These are phyloP conservation scores for Peromyscus attwateri DNA, from an alignment of 2,797 vertebrate species.

Conservation along the genomic window DNA sequence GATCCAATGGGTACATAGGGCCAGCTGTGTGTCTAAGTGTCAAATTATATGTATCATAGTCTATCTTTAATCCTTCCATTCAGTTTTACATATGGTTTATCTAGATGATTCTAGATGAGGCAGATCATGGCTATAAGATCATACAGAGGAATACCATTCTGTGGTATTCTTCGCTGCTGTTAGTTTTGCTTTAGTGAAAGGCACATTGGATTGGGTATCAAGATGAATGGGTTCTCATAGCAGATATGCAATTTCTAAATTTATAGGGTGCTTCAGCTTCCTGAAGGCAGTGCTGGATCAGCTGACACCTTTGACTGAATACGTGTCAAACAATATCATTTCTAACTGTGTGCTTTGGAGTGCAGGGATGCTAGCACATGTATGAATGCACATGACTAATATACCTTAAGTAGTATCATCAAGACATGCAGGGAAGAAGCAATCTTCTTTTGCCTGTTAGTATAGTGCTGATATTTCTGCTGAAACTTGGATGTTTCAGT, in stretches of 20 bases:
- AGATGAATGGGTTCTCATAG: background rate
- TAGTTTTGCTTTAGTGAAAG: conserved; percentile 47
- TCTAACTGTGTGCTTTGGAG: background rate
- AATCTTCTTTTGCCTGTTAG: background rate
- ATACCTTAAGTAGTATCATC: background rate
- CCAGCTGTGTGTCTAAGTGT: background rate
- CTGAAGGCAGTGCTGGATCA: background rate
- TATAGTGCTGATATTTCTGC: conserved; percentile 12
- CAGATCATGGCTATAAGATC: background rate
- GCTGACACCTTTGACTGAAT: background rate
- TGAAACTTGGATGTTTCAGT: background rate
- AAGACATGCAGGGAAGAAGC: background rate
- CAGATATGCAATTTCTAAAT: background rate
- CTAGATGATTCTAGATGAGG: background rate
- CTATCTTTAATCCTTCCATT: background rate
- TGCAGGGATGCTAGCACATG: background rate
- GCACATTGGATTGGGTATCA: background rate
- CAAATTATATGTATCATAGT: background rate
- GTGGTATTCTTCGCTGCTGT: background rate
- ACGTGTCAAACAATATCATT: background rate
- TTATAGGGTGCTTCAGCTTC: background rate
- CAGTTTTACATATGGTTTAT: background rate
- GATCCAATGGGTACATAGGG: background rate
- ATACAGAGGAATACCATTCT: background rate
- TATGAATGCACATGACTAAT: background rate